Conservation (phyloP, 2,888 invertebrate genomes). For the Xiphydria camelus region DNA sequence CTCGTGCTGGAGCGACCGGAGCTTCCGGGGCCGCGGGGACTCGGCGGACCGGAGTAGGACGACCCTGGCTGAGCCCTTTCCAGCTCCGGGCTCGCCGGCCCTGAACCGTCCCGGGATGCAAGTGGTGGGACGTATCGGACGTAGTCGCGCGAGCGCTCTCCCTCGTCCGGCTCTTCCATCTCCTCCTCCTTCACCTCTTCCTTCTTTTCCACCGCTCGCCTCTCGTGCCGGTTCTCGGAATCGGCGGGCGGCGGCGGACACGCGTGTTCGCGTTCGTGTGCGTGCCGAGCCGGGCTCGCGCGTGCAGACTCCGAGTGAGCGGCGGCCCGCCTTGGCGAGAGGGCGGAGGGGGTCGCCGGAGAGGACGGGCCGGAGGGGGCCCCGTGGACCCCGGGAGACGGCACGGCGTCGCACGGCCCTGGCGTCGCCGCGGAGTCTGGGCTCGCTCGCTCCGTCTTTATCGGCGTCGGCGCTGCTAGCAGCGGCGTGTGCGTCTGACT, state of each 20-base stretch:
- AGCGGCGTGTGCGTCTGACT: slow-evolving; percentile 38
- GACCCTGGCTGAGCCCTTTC: slow-evolving; percentile 24
- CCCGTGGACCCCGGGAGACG: slow-evolving; percentile 37
- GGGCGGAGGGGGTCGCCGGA: slow-evolving; percentile 24
- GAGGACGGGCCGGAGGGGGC: too few relatives aligned
- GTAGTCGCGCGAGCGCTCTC: slow-evolving; percentile 18
- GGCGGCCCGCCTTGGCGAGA: too few relatives aligned
- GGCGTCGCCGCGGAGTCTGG: slow-evolving; percentile 48
- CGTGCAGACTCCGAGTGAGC: slow-evolving; percentile 37
- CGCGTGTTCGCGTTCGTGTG: slow-evolving; percentile 30
- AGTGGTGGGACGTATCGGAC: slow-evolving; percentile 21
- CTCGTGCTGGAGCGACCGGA: slow-evolving; percentile 43
- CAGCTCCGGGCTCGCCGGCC: slow-evolving; percentile 32
- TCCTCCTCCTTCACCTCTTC: slow-evolving; percentile 12
- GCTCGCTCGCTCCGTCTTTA: slow-evolving; percentile 49
- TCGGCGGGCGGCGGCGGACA: slow-evolving; percentile 28
- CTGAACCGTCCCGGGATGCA: slow-evolving; percentile 24
- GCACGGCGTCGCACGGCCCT: slow-evolving; percentile 51
- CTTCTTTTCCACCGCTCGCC: slow-evolving; percentile 16
- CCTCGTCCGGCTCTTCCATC: slow-evolving; percentile 12
- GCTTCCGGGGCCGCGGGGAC: slow-evolving; percentile 39
- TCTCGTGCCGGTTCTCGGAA: slow-evolving; percentile 34
- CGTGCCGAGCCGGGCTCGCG: slow-evolving; percentile 32
- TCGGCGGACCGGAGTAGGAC: slow-evolving; percentile 32
- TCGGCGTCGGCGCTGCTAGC: slow-evolving; percentile 52